Conservation (phyloP, 2,888 invertebrate genomes). For the Camptogramma bilineatum region DNA sequence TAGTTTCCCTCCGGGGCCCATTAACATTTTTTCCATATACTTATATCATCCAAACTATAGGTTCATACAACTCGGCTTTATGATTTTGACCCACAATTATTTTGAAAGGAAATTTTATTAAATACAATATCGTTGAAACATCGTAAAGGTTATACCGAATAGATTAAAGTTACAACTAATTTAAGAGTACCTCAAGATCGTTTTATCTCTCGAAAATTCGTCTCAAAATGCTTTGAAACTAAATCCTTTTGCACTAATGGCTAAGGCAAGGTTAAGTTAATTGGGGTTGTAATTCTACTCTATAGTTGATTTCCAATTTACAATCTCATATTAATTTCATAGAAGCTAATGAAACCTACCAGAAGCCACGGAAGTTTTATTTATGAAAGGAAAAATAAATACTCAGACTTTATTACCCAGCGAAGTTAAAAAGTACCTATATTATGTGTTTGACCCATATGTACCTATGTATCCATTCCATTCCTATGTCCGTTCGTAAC, state of each 20-base stretch:
- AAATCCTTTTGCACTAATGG: not conserved
- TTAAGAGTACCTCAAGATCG: not conserved
- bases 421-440: too few relatives aligned
- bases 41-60: too few relatives aligned
- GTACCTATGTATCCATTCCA: too few relatives aligned
- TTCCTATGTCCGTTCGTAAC: too few relatives aligned
- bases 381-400: not conserved
- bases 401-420: not conserved
- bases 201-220: not conserved
- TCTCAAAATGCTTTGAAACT: not conserved
- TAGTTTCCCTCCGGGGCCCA: too few relatives aligned
- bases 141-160: not conserved
- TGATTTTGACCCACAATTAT: too few relatives aligned
- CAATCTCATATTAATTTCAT: not conserved
- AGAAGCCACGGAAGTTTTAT: not conserved
- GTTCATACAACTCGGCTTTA: too few relatives aligned
- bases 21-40: too few relatives aligned
- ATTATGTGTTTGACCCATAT: too few relatives aligned
- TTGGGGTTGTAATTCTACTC: not conserved
- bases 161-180: not conserved
- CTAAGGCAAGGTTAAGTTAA: not conserved
- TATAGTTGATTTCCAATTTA: not conserved
- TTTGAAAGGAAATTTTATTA: too few relatives aligned
- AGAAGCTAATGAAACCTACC: too few relatives aligned
- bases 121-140: too few relatives aligned